A percentile compares a stretch with the other conserved stretches of the same genome.
Conservation (phyloP, 2,888 invertebrate genomes). For the Dicyrtomina minuta region DNA sequence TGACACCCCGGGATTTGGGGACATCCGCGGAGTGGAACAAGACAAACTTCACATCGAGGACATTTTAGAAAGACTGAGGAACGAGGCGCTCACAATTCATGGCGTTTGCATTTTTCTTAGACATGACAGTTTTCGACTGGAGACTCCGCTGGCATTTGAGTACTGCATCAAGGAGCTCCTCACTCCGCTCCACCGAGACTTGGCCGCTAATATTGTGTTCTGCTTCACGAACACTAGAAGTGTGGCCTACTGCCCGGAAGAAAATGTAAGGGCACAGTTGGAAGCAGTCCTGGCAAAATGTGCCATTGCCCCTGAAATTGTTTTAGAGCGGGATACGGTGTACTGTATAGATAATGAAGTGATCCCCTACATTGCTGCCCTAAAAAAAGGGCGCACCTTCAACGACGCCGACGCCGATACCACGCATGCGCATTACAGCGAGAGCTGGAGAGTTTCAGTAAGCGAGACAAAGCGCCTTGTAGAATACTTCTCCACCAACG, state of each 20-base stretch:
- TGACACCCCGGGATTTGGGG: conserved; percentile 42
- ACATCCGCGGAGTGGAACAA: conserved; percentile 22
- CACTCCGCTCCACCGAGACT: conserved; percentile 35
- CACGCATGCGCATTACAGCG: too few relatives aligned
- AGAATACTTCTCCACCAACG: too few relatives aligned
- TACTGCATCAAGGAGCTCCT: conserved; percentile 40
- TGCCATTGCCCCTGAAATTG: conserved; percentile 25
- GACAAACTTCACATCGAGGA: conserved; percentile 36
- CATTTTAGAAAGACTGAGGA: conserved; percentile 24
- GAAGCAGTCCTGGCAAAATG: neutral
- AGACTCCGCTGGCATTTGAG: conserved; percentile 28
- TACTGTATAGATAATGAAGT: conserved; percentile 45
- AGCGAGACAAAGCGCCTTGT: too few relatives aligned
- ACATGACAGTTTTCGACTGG: conserved; percentile 34
- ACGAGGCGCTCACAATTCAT: conserved; percentile 29
- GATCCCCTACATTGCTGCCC: conserved; percentile 37
- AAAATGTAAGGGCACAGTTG: neutral
- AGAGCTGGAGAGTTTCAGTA: too few relatives aligned
- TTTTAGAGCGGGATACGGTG: conserved; percentile 11
- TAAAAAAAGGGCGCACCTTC: too few relatives aligned
- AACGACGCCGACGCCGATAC: too few relatives aligned
- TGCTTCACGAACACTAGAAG: conserved; percentile 38
- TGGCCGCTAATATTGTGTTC: conserved; percentile 36
- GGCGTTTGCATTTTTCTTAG: conserved; percentile 43
- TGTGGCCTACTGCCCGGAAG: conserved; percentile 36